phyloP scores from a whole-genome alignment of 53 echinoderm and acorn worm genomes.

The Echinarachnius parma region DNA sequence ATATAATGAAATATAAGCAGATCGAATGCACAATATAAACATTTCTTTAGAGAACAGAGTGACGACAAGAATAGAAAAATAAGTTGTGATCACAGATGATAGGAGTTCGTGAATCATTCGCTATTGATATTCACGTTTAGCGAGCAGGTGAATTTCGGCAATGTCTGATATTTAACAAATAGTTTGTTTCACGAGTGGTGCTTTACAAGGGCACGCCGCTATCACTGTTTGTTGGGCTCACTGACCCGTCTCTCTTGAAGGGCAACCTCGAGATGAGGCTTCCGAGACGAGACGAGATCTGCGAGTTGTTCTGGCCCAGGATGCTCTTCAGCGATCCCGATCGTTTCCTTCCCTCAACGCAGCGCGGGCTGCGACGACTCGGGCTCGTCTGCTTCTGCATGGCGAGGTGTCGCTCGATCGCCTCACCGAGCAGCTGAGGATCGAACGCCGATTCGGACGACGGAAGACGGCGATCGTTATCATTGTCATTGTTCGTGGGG shows the following conservation, averaged over 20 bases:
- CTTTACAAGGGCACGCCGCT: slow-evolving; percentile 33
- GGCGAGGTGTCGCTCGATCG: slow-evolving; percentile 84
- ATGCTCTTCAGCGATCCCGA: slow-evolving; percentile 73
- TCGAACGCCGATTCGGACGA: slow-evolving; percentile 65
- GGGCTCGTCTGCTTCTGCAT: slow-evolving; percentile 50
- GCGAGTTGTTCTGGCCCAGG: slow-evolving; percentile 70
- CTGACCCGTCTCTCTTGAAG: slow-evolving; percentile 68
- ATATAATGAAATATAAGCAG: too few species aligned
- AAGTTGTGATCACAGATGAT: too few species aligned
- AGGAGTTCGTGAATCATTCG: too few species aligned
- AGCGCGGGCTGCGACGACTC: slow-evolving; percentile 57
- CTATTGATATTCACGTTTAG: too few species aligned
- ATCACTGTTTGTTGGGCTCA: slow-evolving; percentile 38
- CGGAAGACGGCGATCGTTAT: neutral
- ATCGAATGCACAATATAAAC: too few species aligned
- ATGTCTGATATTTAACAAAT: too few species aligned
- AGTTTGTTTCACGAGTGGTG: too few species aligned
- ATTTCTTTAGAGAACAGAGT: too few species aligned
- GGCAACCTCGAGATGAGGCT: slow-evolving; percentile 79
- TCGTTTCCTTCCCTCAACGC: slow-evolving; percentile 51
- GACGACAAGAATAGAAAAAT: too few species aligned
- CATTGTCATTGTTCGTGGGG: slow-evolving; percentile 38
- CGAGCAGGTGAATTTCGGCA: too few species aligned
- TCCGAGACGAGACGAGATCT: slow-evolving; percentile 61
- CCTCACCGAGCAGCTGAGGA: slow-evolving; percentile 88